Evolutionary conservation across 37 sponge, comb jelly and placozoan genomes (phyloP), one percentile per base, ranked within the genome.

Genomic region (Geodia barretti): DNA sequence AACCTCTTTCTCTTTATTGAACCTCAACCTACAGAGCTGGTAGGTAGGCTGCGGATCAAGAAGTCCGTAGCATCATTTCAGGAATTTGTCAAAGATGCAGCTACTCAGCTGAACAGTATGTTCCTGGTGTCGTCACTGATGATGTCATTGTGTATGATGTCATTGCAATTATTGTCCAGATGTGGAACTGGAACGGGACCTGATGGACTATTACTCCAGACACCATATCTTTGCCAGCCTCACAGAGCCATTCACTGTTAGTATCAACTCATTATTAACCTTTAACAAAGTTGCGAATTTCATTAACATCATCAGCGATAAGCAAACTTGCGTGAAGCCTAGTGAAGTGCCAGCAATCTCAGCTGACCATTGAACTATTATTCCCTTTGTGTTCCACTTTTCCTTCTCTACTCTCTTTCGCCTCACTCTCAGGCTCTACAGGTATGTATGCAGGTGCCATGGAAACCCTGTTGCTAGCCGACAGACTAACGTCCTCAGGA

Each of bases 361-460:
- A n/a, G n/a, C n/a, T n/a, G n/a, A n/a, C n/a, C n/a, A n/a, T n/a
- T n/a, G n/a, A n/a, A n/a, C n/a, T n/a, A n/a, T n/a, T n/a, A n/a
- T n/a, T n/a, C n/a, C n/a, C n/a, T n/a, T n/a, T n/a, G n/a, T n/a
- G n/a, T n/a, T n/a, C n/a, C n/a, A n/a, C n/a, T n/a, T n/a, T n/a
- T n/a, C n/a, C n/a, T n/a, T n/a, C n/a, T n/a, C n/a, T n/a, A n/a
- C n/a, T n/a, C n/a, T n/a, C n/a, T n/a, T n/a, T n/a, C n/a, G n/a
- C n/a, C n/a, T n/a, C n/a, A n/a, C n/a, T 24, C 20, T 9, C 69
- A 92, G 92, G 90, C 80, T 0, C 79, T 93, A 21, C 94, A 93
- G 84, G 84, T 79, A 25, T 89, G 89, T 58, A 8, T 93, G 31
- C 94, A 93, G 43, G 82, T 79, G 72, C 64, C 8, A 19, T 93